Conservation (phyloP, 2,888 invertebrate genomes). For the Trachelus iudaicus region DNA sequence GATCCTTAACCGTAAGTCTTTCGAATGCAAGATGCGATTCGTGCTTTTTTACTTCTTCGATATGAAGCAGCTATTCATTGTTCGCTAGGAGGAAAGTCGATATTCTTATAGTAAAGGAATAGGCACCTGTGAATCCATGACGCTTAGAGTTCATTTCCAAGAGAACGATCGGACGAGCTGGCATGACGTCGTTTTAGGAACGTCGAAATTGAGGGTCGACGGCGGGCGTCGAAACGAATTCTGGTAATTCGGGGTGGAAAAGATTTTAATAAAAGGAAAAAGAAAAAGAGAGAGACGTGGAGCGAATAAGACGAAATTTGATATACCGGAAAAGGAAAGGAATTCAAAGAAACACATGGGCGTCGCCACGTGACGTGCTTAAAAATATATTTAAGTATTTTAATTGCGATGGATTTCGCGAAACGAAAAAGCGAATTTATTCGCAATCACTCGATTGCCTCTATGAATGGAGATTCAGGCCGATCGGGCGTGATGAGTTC, state of each 20-base stretch:
- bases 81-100: not conserved
- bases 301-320: not conserved
- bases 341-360: too few species aligned
- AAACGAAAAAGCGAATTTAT: slow-evolving; percentile 45
- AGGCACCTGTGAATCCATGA: not conserved
- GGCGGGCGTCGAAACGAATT: not conserved
- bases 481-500: slow-evolving; percentile 3
- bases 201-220: not conserved
- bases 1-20: not conserved
- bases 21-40: not conserved
- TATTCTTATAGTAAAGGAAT: not conserved
- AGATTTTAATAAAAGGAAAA: not conserved
- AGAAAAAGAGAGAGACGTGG: not conserved
- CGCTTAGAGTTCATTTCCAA: not conserved
- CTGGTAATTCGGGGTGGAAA: not conserved
- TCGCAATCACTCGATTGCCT: slow-evolving; percentile 47
- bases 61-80: not conserved
- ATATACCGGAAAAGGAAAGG: not conserved
- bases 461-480: slow-evolving; percentile 51
- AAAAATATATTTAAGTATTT: slow-evolving; percentile 52
- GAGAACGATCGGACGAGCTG: not conserved
- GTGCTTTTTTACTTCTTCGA: not conserved
- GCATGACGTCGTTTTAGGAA: not conserved
- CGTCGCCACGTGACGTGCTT: slow-evolving; percentile 23
- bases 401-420: slow-evolving; percentile 49